Percentiles rank a stretch among this genome's conserved stretches.
These are phyloP conservation scores for Amphipoea lucens DNA, from an alignment of 2,888 invertebrate genomes.

Conservation along the genomic window DNA sequence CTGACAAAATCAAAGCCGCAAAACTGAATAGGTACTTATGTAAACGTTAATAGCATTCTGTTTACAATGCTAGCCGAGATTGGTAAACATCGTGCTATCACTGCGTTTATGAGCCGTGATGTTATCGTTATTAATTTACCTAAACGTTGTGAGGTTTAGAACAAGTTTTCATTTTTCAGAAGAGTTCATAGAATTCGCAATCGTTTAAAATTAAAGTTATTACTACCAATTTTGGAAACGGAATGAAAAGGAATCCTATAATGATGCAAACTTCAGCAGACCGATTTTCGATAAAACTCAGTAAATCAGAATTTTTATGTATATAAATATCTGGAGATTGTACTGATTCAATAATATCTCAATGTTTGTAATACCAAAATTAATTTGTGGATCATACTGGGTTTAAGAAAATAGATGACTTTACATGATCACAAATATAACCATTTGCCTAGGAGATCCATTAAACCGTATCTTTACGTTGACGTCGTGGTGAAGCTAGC, in stretches of 20 bases:
- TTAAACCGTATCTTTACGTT: not conserved
- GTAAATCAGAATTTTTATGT: not conserved
- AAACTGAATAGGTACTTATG: conserved; percentile 22
- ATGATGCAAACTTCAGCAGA: not conserved
- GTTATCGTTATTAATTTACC: conserved; percentile 12
- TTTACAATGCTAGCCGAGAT: conserved; percentile 19
- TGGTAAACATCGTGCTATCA: conserved; percentile 16
- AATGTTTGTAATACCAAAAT: not conserved
- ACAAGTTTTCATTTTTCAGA: not conserved
- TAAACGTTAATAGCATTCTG: conserved; percentile 19
- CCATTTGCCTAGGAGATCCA: not conserved
- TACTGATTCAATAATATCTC: not conserved
- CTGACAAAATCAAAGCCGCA: conserved; percentile 24
- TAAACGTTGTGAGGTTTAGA: not conserved
- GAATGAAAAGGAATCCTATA: not conserved
- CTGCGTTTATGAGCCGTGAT: conserved; percentile 15
- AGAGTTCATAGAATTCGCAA: too few species aligned
- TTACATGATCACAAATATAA: not conserved
- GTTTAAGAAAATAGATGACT: not conserved
- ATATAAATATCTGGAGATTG: not conserved
- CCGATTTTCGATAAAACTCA: not conserved
- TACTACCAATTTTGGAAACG: not conserved
- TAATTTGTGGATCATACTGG: not conserved
- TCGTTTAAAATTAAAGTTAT: not conserved
- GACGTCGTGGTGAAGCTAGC: too few species aligned